These are phyloP conservation scores for Danio jaintianensis DNA, from an alignment of 2,797 vertebrate species.

Conservation along the genomic window DNA sequence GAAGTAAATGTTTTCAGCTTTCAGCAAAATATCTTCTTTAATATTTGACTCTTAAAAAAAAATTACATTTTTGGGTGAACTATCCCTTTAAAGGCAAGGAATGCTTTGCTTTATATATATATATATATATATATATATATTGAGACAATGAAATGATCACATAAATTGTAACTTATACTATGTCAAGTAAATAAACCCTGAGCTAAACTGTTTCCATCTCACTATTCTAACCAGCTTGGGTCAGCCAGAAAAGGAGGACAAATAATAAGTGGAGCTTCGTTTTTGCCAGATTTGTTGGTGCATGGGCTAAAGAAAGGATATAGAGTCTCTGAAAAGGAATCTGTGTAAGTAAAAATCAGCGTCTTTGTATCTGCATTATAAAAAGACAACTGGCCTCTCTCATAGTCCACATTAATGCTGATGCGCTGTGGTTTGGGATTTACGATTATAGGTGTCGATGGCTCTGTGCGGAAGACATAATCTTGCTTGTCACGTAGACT, in stretches of 20 bases:
- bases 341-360: conserved; percentile 74
- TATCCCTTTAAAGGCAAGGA: not conserved
- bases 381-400: conserved; percentile 80
- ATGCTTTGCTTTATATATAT: not conserved
- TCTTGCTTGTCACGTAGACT: conserved; percentile 74
- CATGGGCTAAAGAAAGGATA: conserved; percentile 82
- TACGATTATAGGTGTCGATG: conserved; percentile 67
- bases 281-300: conserved; percentile 81
- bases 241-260: conserved; percentile 60
- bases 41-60: too few relatives aligned
- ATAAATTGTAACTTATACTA: not conserved
- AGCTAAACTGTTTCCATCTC: not conserved
- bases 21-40: too few relatives aligned
- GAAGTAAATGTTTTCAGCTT: too few relatives aligned
- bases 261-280: conserved; percentile 76
- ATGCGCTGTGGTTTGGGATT: conserved; percentile 67
- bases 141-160: not conserved
- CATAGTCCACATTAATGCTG: conserved; percentile 79
- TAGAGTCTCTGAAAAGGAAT: conserved; percentile 72
- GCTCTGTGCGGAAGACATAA: conserved; percentile 75
- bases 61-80: not conserved
- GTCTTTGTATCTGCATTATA: conserved; percentile 75
- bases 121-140: not conserved
- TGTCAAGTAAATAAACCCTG: not conserved
- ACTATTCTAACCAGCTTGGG: conserved; percentile 10